Base-by-base conservation (phyloP, 2,888 invertebrate genomes). In the Andrena dorsata region DNA sequence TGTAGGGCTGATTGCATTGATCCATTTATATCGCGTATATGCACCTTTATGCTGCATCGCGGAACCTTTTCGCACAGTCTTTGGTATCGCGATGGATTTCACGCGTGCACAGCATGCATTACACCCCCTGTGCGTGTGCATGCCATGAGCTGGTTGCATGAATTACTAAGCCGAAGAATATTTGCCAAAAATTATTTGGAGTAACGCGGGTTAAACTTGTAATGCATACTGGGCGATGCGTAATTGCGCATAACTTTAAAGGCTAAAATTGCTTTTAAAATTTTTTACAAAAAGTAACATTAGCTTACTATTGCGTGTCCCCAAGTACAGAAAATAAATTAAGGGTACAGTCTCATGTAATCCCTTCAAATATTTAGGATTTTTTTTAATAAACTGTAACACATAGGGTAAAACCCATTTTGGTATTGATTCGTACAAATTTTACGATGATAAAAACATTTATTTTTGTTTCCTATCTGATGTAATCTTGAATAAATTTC, bases 21-120 rank as follows among this genome's bases (percentile, higher is more conserved):
- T 87, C 82, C 89, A 89, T 89, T 41, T 89, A 91, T 86, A 90
- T 87, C 88, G 85, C 41, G 41, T 16, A 41, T 61, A 64, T 85
- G 58, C 70, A 53, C 83, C 80, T 68, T 80, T 76, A 71, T 70
- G 82, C 76, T 82, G 81, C 76, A 60, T 75, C 73, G 26, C 4
- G 26, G 56, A 56, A 64, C 35, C 78, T 85, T 88, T 90, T 83
- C 84, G 82, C 86, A 66, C 79, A 75, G 26, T 20, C 32, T 60
- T 35, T 23, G 30, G 56, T 28, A 56, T 41, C 73, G 47, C 13
- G n/a, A n/a, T n/a, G 41, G 23, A 10, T 28, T n/a, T 41, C 41
- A 41, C 71, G n/a, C 49, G 13, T 7, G 58, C 16, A 8, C 2
- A 23, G 64, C 26, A 20, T 47, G 41, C 66, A 49, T 28, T 65